Evolutionary conservation across 2,113 vertebrate genomes (phyloP), one percentile per base, ranked within the genome.

Genomic region (Naja naja): DNA sequence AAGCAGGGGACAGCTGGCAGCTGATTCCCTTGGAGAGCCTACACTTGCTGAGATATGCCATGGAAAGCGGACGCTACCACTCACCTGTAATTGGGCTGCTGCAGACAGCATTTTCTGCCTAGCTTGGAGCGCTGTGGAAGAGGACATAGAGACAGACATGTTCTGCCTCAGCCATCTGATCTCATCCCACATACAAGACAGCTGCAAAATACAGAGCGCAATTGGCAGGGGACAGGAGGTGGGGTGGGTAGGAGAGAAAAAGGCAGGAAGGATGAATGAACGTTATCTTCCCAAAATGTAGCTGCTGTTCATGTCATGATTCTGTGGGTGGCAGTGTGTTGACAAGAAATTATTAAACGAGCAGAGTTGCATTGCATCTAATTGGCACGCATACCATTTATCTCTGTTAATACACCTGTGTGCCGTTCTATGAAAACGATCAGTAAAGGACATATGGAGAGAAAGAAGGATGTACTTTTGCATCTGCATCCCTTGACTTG

Each of bases 121-220:
- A 90, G 98, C 98, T 96, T 99, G 99, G 54, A 99, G 98, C 0
- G 98, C 98, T 56, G 99, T 99, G 90, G 99, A 99, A 0, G 99
- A 99, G 10, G 99, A 99, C 98, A 98, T 96, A 0, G 99, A 99
- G 93, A 98, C 96, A 0, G 99, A 98, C 97, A 98, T 97, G 3
- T 98, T 99, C 97, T 99, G 99, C 93, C 99, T 98, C 85, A 99
- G 96, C 99, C 99, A 99, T 85, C 98, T 98, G 94, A 99, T 98
- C 93, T 99, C 99, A 96, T 99, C 99, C 99, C 99, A 99, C 98
- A 99, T 99, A 95, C 99, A 99, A 52, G 99, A 99, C 95, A 99
- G 96, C 99, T 99, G 98, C 95, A 98, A 97, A 96, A 96, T 90
- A 97, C 89, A 95, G 2, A 90, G 2, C 69, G 64, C 58, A 85